Evolutionary conservation across 2,888 invertebrate genomes (phyloP).

Genomic region (Melanostoma scalare): DNA sequence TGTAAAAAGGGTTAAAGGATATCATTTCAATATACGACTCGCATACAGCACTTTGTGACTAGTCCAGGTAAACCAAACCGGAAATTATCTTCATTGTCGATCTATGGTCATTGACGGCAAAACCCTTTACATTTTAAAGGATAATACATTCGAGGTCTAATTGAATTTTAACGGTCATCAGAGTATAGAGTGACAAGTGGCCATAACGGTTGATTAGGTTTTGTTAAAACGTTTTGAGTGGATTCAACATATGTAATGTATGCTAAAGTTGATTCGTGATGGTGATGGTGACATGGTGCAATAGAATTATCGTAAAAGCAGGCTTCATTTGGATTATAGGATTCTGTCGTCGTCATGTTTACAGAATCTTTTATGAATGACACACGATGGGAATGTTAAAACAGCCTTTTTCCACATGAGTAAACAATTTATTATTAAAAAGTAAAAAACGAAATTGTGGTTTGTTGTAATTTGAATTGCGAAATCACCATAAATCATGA

Average conservation of each 20-base stretch:
- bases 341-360: not conserved
- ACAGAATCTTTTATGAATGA: not conserved
- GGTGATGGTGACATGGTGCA: not conserved
- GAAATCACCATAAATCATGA: constrained; percentile 40
- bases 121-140: constrained; percentile 38
- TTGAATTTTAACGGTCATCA: constrained; percentile 52
- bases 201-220: constrained; percentile 52
- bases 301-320: not conserved
- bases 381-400: constrained; percentile 34
- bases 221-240: constrained; percentile 33
- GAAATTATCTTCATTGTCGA: constrained; percentile 60
- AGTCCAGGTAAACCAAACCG: constrained; percentile 54
- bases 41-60: not conserved
- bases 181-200: constrained; percentile 35
- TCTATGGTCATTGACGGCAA: constrained; percentile 40
- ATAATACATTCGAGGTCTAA: constrained; percentile 32
- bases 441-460: constrained; percentile 39
- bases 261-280: not conserved
- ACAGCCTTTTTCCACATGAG: constrained; percentile 48
- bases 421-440: constrained; percentile 50
- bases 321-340: not conserved
- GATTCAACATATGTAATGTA: constrained; percentile 7
- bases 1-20: constrained; percentile 51
- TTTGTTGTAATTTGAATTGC: constrained; percentile 49
- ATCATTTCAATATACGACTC: constrained; percentile 40